These are phyloP conservation scores for Lapara coniferarum DNA, from an alignment of 2,888 invertebrate species.

Conservation along the genomic window DNA sequence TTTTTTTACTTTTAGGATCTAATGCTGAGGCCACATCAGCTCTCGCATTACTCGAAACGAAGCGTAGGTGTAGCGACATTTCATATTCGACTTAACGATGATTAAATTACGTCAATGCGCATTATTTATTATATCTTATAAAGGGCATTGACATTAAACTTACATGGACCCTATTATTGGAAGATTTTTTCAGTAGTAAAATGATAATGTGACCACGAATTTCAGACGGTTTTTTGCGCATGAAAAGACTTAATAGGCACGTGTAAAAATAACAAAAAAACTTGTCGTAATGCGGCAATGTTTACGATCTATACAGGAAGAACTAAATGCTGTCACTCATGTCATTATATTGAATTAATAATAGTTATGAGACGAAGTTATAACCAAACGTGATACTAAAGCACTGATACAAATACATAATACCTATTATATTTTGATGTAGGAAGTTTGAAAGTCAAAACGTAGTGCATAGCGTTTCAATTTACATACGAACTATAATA, in stretches of 20 bases:
- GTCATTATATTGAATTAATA: too few relatives aligned
- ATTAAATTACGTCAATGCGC: too few relatives aligned
- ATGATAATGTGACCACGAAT: too few relatives aligned
- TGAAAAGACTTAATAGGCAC: neutral
- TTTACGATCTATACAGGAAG: neutral
- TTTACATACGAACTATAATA: neutral
- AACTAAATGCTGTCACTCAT: neutral
- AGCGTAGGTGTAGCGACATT: too few relatives aligned
- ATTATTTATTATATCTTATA: too few relatives aligned
- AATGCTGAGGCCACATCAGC: too few relatives aligned
- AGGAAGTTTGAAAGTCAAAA: constrained; percentile 9
- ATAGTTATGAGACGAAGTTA: neutral
- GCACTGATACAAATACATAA: neutral
- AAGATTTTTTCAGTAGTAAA: too few relatives aligned
- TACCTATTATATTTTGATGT: neutral
- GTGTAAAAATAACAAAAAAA: neutral
- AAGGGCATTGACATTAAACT: too few relatives aligned
- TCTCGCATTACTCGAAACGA: too few relatives aligned
- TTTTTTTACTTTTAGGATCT: neutral
- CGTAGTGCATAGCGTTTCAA: neutral
- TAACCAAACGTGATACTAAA: neutral
- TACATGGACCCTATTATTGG: too few relatives aligned
- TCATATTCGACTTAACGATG: neutral
- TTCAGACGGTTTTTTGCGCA: too few relatives aligned
- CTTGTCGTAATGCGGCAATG: constrained; percentile 8